phyloP scores from a whole-genome alignment of 1,140 invertebrate genomes.

The Gryon sp. region DNA sequence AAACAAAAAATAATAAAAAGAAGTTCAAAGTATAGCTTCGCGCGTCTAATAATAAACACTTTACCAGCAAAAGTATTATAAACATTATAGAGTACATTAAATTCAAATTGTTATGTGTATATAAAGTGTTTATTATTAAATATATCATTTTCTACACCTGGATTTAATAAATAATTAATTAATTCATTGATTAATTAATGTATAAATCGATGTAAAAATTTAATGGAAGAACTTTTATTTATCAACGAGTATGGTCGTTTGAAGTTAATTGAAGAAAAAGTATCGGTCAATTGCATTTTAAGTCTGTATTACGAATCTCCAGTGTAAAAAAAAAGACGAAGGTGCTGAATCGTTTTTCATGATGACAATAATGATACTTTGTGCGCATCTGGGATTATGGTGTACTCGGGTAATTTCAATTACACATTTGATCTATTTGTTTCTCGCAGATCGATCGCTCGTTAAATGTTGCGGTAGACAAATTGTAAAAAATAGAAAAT shows the following conservation, averaged over 20 bases:
- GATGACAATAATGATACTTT: constrained; percentile 77
- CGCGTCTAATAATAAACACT: constrained; percentile 49
- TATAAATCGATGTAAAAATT: constrained; percentile 5
- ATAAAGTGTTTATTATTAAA: constrained; percentile 56
- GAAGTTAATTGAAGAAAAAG: background rate
- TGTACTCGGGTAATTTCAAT: constrained; percentile 64
- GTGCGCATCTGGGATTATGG: constrained; percentile 66
- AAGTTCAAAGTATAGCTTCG: constrained; percentile 43
- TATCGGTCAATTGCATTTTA: constrained; percentile 42
- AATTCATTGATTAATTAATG: no score
- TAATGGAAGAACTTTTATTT: no score
- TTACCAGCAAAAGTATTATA: constrained; percentile 48
- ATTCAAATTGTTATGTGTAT: constrained; percentile 35
- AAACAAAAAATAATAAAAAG: no score
- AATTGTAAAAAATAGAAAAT: constrained; percentile 31
- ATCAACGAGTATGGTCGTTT: constrained; percentile 1
- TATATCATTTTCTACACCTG: constrained; percentile 19
- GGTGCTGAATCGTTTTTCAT: constrained; percentile 72
- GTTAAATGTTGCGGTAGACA: constrained; percentile 48
- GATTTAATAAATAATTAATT: no score
- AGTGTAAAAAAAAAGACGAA: constrained; percentile 51
- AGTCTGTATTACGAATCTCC: constrained; percentile 37
- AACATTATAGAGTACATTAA: constrained; percentile 37
- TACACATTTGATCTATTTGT: constrained; percentile 54
- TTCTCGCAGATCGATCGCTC: constrained; percentile 63